Evolutionary conservation across 2,888 invertebrate species (phyloP).

Genomic region (Argyra leucocephala): DNA sequence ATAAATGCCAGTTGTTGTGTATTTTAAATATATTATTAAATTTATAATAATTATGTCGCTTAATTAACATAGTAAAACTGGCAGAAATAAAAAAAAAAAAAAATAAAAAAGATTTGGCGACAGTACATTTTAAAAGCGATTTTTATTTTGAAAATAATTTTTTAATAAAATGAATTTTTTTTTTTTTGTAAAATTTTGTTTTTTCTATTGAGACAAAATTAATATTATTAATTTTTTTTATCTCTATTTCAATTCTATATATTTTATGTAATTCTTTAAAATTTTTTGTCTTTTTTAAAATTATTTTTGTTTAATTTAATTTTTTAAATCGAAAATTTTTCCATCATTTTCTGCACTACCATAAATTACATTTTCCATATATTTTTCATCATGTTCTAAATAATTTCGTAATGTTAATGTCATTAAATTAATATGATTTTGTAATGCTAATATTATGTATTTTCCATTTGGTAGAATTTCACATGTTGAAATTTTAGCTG

Average conservation of each 20-base stretch:
- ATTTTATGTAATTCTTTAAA: neutral
- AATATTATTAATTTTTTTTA: neutral
- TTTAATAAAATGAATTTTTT: neutral
- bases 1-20: neutral
- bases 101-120: too few relatives aligned
- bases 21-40: too few relatives aligned
- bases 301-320: constrained; percentile 12
- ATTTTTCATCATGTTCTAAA: constrained; percentile 28
- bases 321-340: constrained; percentile 48
- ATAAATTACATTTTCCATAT: constrained; percentile 39
- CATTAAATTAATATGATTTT: constrained; percentile 55
- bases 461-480: constrained; percentile 67
- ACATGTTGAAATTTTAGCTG: constrained; percentile 62
- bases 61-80: too few relatives aligned
- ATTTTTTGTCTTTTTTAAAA: neutral
- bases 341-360: constrained; percentile 51
- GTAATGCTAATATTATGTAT: constrained; percentile 58
- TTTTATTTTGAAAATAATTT: neutral
- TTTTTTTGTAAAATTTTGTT: neutral
- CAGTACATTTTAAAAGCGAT: too few relatives aligned
- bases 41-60: too few relatives aligned
- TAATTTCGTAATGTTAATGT: constrained; percentile 52
- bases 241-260: neutral
- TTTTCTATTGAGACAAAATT: neutral
- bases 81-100: too few relatives aligned